Conservation (phyloP, 2,888 invertebrate species). For the Limnephilus rhombicus region DNA sequence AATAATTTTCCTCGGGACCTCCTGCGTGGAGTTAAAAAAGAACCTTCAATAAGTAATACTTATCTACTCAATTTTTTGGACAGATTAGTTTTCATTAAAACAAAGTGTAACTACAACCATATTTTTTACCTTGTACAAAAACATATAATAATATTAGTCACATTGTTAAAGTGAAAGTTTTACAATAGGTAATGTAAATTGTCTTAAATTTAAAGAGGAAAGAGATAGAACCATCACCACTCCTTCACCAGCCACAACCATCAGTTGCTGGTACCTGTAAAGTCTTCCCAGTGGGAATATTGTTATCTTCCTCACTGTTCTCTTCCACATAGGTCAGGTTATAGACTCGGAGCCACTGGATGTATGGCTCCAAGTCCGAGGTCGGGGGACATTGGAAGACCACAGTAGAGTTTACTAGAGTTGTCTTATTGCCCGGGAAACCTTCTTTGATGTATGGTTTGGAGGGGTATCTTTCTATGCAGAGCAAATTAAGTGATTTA, state of each 20-base stretch:
- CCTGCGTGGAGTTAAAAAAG: no score
- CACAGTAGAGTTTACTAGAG: conserved; percentile 83
- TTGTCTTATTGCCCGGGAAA: conserved; percentile 89
- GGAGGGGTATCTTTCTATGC: conserved; percentile 87
- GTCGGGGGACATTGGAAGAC: conserved; percentile 88
- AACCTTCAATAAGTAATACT: no score
- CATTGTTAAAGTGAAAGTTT: not conserved
- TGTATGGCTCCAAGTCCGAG: conserved; percentile 89
- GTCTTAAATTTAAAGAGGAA: not conserved
- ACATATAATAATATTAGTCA: not conserved
- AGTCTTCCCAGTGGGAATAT: conserved; percentile 55
- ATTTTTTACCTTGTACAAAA: not conserved
- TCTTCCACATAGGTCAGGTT: conserved; percentile 71
- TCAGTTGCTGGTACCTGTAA: conserved; percentile 67
- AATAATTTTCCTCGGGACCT: no score
- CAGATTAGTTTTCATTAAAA: no score
- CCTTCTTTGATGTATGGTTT: conserved; percentile 90
- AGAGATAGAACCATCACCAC: not conserved
- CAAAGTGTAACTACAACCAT: not conserved
- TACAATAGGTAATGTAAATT: not conserved
- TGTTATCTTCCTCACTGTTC: conserved; percentile 66
- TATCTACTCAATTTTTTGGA: no score
- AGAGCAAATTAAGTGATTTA: conserved; percentile 47
- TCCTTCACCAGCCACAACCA: conserved; percentile 56
- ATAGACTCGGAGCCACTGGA: conserved; percentile 86